Conservation (phyloP, 2,797 vertebrate genomes). For the Neosilurus mollespiculum region DNA sequence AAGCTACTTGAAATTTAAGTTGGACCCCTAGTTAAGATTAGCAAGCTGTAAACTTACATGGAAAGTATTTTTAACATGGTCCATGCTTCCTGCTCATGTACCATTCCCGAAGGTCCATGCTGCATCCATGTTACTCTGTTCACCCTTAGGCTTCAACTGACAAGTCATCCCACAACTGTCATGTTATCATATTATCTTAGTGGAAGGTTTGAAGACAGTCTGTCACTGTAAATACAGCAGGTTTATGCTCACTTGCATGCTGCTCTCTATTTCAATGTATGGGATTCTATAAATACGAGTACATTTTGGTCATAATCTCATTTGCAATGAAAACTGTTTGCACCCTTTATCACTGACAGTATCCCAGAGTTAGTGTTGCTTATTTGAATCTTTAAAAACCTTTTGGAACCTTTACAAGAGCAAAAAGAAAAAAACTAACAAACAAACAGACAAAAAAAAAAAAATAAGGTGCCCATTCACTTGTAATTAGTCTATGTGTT, state of each 20-base stretch:
- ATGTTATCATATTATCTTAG: background rate
- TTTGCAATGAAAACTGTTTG: background rate
- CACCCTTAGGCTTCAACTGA: slow-evolving; percentile 1
- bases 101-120: background rate
- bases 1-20: too few species aligned
- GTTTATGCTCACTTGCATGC: background rate
- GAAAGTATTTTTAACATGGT: too few species aligned
- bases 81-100: background rate
- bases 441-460: too few species aligned
- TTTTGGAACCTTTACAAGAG: background rate
- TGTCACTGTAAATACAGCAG: background rate
- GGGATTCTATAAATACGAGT: background rate
- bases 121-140: slow-evolving; percentile 4
- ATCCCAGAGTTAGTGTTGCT: background rate
- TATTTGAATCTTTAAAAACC: background rate
- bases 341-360: background rate
- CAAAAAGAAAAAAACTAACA: too few species aligned
- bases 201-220: background rate
- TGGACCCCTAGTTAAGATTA: too few species aligned
- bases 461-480: too few species aligned
- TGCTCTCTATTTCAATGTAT: background rate
- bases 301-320: background rate
- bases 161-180: background rate
- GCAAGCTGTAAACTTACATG: too few species aligned
- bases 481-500: too few species aligned